These are phyloP conservation scores for Motacilla tschutschensis DNA, from an alignment of 2,113 vertebrate species.

Conservation along the genomic window DNA sequence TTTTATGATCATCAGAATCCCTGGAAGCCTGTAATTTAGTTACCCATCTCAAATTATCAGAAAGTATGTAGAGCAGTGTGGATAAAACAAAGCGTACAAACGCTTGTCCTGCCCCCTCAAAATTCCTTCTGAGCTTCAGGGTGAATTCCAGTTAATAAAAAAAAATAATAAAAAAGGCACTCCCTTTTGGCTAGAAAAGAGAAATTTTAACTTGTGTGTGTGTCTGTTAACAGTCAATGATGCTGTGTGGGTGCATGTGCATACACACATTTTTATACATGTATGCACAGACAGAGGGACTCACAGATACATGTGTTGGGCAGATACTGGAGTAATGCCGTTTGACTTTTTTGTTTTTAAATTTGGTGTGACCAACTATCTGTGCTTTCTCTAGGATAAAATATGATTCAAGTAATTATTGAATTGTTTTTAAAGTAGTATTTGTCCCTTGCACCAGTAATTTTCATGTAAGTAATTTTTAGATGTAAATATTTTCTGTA, in stretches of 20 bases:
- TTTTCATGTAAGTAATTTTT: neutral
- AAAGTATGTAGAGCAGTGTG: neutral
- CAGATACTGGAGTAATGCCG: neutral
- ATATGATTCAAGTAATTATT: neutral
- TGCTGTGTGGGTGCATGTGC: neutral
- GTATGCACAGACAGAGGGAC: neutral
- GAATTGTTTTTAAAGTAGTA: neutral
- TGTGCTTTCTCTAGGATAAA: neutral
- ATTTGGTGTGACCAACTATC: neutral
- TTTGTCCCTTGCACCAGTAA: neutral
- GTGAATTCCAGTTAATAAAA: constrained; percentile 15
- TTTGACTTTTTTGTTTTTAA: neutral
- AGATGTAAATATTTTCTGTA: neutral
- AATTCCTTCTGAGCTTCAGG: constrained; percentile 20
- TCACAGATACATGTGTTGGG: neutral
- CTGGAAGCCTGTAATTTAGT: neutral
- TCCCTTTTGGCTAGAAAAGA: constrained; percentile 31
- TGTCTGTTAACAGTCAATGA: neutral
- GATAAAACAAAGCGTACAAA: neutral
- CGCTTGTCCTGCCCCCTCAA: neutral
- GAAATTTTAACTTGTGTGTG: neutral
- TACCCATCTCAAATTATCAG: neutral
- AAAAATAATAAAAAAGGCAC: neutral
- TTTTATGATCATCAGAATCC: neutral
- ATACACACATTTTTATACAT: neutral